A percentile compares a stretch with the other conserved stretches of the same genome.
Evolutionary conservation across 2,113 vertebrate genomes (phyloP).

Genomic region (Limnothrissa miodon): DNA sequence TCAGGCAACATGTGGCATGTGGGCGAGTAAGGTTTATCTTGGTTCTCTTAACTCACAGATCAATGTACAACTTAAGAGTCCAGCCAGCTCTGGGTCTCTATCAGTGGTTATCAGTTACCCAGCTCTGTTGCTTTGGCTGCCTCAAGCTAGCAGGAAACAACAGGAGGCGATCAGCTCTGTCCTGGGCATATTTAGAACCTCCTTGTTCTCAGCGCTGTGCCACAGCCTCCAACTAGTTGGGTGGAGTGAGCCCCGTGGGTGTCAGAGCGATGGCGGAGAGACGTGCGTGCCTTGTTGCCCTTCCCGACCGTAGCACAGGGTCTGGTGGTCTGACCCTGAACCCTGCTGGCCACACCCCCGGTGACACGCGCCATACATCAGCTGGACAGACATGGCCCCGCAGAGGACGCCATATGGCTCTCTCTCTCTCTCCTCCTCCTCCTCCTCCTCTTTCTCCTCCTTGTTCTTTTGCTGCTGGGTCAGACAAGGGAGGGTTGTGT

Average conservation of each 20-base stretch:
- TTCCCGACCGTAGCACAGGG: not conserved
- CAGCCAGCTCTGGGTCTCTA: not conserved
- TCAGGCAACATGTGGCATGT: too few relatives aligned
- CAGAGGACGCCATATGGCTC: constrained; percentile 1
- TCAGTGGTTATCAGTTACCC: not conserved
- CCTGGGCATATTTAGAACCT: not conserved
- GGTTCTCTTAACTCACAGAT: not conserved
- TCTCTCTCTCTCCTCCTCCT: constrained; percentile 18
- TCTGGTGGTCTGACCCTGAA: not conserved
- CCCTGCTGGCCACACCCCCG: not conserved
- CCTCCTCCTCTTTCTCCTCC: not conserved
- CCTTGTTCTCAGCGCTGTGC: not conserved
- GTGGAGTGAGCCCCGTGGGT: not conserved
- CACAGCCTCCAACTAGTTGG: not conserved
- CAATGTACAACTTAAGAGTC: not conserved
- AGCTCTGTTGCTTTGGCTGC: not conserved
- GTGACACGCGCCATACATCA: constrained; percentile 19
- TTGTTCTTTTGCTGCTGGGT: not conserved
- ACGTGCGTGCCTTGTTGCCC: not conserved
- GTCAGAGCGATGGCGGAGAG: not conserved
- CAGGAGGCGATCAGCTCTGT: not conserved
- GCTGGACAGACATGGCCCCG: not conserved
- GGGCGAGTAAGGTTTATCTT: too few relatives aligned
- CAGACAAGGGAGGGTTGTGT: not conserved
- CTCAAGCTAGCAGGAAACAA: not conserved